phyloP scores from a whole-genome alignment of 2,113 vertebrate genomes.

The Fulica atra region DNA sequence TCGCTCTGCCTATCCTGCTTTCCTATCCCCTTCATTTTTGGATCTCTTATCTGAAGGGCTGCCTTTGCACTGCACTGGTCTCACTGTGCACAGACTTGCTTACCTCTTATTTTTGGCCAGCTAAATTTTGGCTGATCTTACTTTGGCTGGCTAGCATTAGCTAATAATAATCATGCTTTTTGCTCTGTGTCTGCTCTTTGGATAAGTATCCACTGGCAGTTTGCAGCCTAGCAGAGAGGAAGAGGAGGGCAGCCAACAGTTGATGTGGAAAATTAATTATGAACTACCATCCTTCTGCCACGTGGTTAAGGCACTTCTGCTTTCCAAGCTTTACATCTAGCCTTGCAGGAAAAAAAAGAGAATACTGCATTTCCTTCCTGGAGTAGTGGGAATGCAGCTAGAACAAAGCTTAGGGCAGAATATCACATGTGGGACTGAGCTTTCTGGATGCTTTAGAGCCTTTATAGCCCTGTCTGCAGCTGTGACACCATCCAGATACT shows the following conservation, averaged over 20 bases:
- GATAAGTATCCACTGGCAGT: neutral
- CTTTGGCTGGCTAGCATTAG: neutral
- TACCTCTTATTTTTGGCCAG: neutral
- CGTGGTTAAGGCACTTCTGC: neutral
- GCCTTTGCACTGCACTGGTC: neutral
- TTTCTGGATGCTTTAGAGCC: neutral
- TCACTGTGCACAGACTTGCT: neutral
- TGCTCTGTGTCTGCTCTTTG: neutral
- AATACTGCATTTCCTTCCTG: neutral
- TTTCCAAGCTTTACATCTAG: slow-evolving; percentile 7
- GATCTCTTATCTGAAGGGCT: neutral
- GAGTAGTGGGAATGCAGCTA: neutral
- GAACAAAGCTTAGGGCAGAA: neutral
- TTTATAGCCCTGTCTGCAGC: neutral
- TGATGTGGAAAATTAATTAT: slow-evolving; percentile 52
- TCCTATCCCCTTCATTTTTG: neutral
- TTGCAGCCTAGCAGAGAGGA: slow-evolving; percentile 31
- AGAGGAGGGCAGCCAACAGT: neutral
- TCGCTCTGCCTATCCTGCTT: neutral
- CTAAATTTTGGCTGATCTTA: no score
- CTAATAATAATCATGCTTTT: neutral
- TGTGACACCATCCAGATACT: neutral
- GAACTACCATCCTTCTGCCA: neutral
- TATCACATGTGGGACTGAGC: neutral
- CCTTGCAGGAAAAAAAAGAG: neutral